Evolutionary conservation across 2,113 vertebrate species (phyloP).

Genomic region (Theristicus caerulescens): DNA sequence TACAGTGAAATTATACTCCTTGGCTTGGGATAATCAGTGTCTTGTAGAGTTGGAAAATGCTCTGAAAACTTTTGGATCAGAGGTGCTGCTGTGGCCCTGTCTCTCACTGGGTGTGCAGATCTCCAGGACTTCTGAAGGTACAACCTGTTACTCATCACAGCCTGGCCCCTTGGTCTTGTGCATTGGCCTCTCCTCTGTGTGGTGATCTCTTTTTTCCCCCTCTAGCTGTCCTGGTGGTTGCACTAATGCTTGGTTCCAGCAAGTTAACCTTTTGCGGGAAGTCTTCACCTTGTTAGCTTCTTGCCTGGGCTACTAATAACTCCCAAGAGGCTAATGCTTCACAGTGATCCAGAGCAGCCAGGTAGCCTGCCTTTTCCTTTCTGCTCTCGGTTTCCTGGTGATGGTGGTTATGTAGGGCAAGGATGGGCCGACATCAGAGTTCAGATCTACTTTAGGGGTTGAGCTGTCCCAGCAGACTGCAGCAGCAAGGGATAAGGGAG

Average conservation of each 20-base stretch:
- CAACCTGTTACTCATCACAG: background rate
- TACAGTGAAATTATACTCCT: background rate
- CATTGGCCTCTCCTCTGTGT: background rate
- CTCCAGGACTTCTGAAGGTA: background rate
- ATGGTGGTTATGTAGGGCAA: background rate
- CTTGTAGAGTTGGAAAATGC: background rate
- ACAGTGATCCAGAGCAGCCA: background rate
- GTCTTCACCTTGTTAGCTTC: background rate
- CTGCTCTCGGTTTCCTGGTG: background rate
- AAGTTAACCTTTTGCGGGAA: background rate
- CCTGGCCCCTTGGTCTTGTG: background rate
- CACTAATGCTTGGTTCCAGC: background rate
- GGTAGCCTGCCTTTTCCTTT: background rate
- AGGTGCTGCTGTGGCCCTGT: background rate
- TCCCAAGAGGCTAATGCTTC: background rate
- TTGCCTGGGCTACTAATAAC: background rate
- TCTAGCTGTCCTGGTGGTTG: background rate
- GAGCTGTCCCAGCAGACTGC: background rate
- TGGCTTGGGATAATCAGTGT: background rate
- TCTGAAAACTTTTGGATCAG: background rate
- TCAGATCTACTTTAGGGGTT: background rate
- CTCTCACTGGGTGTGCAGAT: background rate
- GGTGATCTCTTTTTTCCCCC: background rate
- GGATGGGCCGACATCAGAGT: background rate
- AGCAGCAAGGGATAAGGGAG: background rate